Evolutionary conservation across 2,113 vertebrate genomes (phyloP), one percentile per base, ranked within the genome.

Genomic region (Colinus virginianus): DNA sequence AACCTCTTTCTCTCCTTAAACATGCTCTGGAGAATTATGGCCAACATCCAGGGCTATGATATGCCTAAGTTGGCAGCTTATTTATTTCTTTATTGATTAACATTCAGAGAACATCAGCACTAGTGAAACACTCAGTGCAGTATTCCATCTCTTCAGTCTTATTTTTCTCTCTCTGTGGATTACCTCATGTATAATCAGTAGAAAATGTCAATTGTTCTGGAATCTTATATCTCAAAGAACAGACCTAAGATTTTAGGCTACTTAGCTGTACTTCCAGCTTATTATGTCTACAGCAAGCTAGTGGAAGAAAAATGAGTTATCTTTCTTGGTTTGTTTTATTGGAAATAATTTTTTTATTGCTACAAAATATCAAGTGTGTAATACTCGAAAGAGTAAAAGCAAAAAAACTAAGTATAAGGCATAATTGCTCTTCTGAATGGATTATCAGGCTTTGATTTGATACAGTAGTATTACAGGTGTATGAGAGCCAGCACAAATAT

Each of bases 31-130:
- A 94, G 92, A 96, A 88, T 95, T 93, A 89, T 89, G 80, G 85
- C 78, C 91, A 77, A 96, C 92, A 87, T 93, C 66, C 87, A 80
- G 80, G 51, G 55, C 83, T 90, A 67, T 76, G 30, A 75, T 84
- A 48, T 67, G 74, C 75, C 84, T 90, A 96, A 95, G 66, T 94
- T 95, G 93, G 78, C 87, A 96, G 76, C 25, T 93, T 94, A 93
- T 96, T 94, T 96, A 92, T 86, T 95, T 70, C 93, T 95, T 94
- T 96, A 96, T 95, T 92, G 94, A 97, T 97, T 96, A 95, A 91
- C 91, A 55, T 94, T 93, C 91, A 89, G 66, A 90, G 87, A 97
- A 84, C 42, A 89, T 86, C 78, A 95, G 80, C 83, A 56, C 59
- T 45, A 36, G 49, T 55, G 81, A 88, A 74, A 68, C 23, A 63